Evolutionary conservation across 2,113 vertebrate species (phyloP).

Genomic region (Boleophthalmus pectinirostris): DNA sequence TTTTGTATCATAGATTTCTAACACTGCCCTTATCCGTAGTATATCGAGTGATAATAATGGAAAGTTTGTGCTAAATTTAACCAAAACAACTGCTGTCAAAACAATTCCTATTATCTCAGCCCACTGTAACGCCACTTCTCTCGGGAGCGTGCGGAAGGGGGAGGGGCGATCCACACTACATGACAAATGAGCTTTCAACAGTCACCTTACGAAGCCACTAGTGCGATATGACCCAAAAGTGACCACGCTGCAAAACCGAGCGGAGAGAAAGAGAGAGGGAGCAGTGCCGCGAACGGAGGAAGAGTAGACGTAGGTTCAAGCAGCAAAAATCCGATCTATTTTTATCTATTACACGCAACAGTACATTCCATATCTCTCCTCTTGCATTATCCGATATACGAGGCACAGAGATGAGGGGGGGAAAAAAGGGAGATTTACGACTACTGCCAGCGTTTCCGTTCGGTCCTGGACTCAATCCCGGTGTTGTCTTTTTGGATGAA

Average conservation of each 20-base stretch:
- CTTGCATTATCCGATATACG: constrained; percentile 35
- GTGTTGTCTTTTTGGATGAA: constrained; percentile 59
- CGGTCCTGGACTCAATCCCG: constrained; percentile 52
- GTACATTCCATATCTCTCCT: constrained; percentile 59
- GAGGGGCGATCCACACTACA: neutral
- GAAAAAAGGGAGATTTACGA: constrained; percentile 48
- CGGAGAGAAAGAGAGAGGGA: neutral
- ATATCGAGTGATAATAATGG: constrained; percentile 1
- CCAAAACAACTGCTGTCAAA: constrained; percentile 15
- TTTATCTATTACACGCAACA: constrained; percentile 31
- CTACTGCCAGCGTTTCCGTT: constrained; percentile 65
- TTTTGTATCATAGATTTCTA: neutral
- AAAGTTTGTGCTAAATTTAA: neutral
- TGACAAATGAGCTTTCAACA: constrained; percentile 17
- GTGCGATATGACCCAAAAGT: constrained; percentile 6
- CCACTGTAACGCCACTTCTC: constrained; percentile 18
- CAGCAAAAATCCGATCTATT: constrained; percentile 22
- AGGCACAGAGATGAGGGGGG: constrained; percentile 44
- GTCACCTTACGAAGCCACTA: neutral
- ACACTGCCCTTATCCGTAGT: constrained; percentile 20
- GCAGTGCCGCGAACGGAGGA: neutral
- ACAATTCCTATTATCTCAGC: neutral
- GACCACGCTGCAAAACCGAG: constrained; percentile 11
- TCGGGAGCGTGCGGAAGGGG: neutral
- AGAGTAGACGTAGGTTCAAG: constrained; percentile 37